Conservation (phyloP, 2,797 vertebrate genomes). For the Thaleichthys pacificus region DNA sequence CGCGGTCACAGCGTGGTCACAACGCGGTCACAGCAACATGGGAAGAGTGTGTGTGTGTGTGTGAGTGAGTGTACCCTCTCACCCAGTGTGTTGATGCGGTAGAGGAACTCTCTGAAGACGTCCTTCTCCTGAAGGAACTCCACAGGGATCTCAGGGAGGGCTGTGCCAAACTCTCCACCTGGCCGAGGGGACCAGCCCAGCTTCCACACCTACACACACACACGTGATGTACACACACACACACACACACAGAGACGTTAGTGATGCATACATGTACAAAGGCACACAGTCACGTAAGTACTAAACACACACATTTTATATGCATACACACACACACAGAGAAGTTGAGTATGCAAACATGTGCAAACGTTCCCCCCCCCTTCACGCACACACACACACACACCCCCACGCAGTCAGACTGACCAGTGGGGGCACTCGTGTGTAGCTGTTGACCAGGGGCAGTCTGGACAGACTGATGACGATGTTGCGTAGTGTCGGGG, state of each 20-base stretch:
- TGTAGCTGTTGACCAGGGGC: conserved; percentile 95
- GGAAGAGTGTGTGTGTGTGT: not conserved
- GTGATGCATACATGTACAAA: not conserved
- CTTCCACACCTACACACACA: conserved; percentile 88
- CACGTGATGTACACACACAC: not conserved
- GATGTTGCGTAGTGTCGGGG: conserved; percentile 86
- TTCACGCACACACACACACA: not conserved
- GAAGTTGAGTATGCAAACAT: not conserved
- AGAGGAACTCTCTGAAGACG: conserved; percentile 95
- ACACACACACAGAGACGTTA: not conserved
- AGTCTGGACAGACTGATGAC: conserved; percentile 91
- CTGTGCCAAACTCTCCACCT: conserved; percentile 88
- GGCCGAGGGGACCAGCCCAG: conserved; percentile 94
- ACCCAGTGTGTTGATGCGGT: conserved; percentile 93
- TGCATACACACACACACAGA: not conserved
- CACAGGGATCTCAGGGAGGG: conserved; percentile 93
- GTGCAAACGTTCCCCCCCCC: not conserved
- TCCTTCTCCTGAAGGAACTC: conserved; percentile 98
- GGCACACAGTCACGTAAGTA: not conserved
- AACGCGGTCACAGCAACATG: not conserved
- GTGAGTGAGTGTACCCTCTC: conserved; percentile 19
- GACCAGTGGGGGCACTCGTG: conserved; percentile 92
- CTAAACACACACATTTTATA: not conserved
- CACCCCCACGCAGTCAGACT: conserved; percentile 47
- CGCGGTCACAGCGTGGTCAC: too few species aligned